Conservation (phyloP, 2,113 vertebrate genomes). For the Pluvianellus socialis region DNA sequence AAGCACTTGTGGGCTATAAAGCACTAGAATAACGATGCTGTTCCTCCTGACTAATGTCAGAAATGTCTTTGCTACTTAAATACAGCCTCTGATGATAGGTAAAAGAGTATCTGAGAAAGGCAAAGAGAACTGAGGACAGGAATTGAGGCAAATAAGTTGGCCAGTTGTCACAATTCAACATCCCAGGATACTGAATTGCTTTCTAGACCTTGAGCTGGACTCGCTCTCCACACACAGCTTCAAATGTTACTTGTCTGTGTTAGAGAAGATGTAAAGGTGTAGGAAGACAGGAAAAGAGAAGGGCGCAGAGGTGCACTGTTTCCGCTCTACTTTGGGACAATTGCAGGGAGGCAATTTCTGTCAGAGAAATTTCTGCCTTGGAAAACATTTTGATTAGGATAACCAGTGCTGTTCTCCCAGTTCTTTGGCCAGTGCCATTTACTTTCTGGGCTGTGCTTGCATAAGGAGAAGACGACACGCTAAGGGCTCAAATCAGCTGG, state of each 20-base stretch:
- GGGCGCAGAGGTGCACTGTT: neutral
- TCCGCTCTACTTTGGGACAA: neutral
- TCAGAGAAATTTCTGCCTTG: neutral
- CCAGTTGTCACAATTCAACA: neutral
- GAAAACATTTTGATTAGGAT: neutral
- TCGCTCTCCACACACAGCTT: neutral
- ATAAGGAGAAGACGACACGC: neutral
- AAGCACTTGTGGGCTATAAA: neutral
- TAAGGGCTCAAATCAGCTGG: neutral
- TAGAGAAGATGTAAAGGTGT: neutral
- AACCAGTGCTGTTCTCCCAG: neutral
- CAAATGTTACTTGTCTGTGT: neutral
- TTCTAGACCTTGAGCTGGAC: neutral
- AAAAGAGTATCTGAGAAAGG: neutral
- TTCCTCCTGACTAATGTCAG: slow-evolving; percentile 13
- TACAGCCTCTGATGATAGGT: neutral
- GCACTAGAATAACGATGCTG: neutral
- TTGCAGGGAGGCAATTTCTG: neutral
- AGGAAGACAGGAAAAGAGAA: neutral
- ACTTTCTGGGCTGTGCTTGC: neutral
- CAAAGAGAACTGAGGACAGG: neutral
- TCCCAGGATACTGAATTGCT: neutral
- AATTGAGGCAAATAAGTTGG: neutral
- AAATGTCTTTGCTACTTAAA: slow-evolving; percentile 37
- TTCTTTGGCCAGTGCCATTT: neutral